These are phyloP conservation scores for Cryptus viduatorius DNA, from an alignment of 2,888 invertebrate genomes.

Conservation along the genomic window DNA sequence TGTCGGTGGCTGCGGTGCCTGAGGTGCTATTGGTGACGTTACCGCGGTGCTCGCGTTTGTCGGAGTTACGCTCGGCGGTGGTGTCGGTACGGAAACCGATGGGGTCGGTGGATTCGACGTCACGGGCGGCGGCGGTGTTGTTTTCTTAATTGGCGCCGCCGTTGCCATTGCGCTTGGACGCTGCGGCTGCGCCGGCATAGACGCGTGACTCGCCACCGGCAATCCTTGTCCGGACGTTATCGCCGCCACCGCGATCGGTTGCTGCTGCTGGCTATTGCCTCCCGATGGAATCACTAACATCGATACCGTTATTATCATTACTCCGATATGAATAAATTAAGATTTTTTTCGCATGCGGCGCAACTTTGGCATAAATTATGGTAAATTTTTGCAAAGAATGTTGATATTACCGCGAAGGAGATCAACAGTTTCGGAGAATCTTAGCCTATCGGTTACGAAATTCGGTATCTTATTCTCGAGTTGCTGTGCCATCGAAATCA, in stretches of 20 bases:
- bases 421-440: too few relatives aligned
- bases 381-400: too few relatives aligned
- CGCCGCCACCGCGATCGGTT: constrained; percentile 86
- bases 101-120: constrained; percentile 80
- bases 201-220: constrained; percentile 83
- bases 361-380: too few relatives aligned
- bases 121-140: constrained; percentile 81
- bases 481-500: too few relatives aligned
- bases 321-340: too few relatives aligned
- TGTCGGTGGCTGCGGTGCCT: constrained; percentile 75
- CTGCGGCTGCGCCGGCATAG: constrained; percentile 83
- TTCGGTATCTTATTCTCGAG: too few relatives aligned
- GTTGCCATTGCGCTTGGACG: constrained; percentile 82
- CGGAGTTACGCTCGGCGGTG: constrained; percentile 81
- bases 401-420: too few relatives aligned
- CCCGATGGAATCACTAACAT: constrained; percentile 72
- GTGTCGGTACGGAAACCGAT: constrained; percentile 81
- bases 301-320: not conserved
- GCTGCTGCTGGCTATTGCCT: constrained; percentile 87
- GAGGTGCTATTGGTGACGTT: constrained; percentile 80
- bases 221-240: constrained; percentile 83
- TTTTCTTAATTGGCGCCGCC: constrained; percentile 83
- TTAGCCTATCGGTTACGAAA: too few relatives aligned
- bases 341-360: too few relatives aligned
- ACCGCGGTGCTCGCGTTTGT: constrained; percentile 79